Conservation (phyloP, 2,888 invertebrate species). For the Pecten maximus region DNA sequence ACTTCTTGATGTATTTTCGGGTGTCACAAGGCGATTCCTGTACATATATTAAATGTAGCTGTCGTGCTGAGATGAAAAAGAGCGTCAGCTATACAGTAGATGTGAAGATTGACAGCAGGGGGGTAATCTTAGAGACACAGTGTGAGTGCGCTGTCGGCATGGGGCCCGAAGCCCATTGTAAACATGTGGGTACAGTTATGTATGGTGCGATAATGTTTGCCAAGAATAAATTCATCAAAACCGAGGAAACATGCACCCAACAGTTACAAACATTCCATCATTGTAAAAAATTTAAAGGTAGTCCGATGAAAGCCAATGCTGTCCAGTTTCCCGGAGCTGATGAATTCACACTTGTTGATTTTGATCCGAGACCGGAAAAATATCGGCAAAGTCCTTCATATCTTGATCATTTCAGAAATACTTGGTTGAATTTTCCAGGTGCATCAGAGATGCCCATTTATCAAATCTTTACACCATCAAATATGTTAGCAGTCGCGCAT, state of each 20-base stretch:
- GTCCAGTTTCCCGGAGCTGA: constrained; percentile 49
- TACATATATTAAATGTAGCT: too few species aligned
- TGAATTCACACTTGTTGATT: constrained; percentile 52
- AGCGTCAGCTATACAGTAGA: constrained; percentile 53
- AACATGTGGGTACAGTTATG: constrained; percentile 59
- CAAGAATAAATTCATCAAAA: constrained; percentile 36
- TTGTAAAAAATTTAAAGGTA: constrained; percentile 47
- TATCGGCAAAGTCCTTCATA: constrained; percentile 45
- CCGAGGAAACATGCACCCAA: constrained; percentile 57
- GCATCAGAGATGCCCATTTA: constrained; percentile 56
- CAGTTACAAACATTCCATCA: constrained; percentile 56
- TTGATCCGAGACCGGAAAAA: constrained; percentile 55
- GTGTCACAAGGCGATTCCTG: too few species aligned
- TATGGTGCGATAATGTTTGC: constrained; percentile 55
- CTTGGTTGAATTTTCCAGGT: constrained; percentile 55
- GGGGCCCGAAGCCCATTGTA: constrained; percentile 65
- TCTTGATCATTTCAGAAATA: constrained; percentile 54
- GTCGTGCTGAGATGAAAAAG: too few species aligned
- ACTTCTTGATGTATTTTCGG: constrained; percentile 18
- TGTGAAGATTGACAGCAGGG: constrained; percentile 48
- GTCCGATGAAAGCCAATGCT: constrained; percentile 51
- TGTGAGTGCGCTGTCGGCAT: constrained; percentile 65
- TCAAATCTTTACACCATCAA: constrained; percentile 58
- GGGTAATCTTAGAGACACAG: constrained; percentile 57
- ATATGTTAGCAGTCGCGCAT: constrained; percentile 51